A percentile compares a stretch with the other conserved stretches of the same genome.
phyloP scores from a whole-genome alignment of 2,797 vertebrate genomes.

The Pipistrellus pipistrellus region DNA sequence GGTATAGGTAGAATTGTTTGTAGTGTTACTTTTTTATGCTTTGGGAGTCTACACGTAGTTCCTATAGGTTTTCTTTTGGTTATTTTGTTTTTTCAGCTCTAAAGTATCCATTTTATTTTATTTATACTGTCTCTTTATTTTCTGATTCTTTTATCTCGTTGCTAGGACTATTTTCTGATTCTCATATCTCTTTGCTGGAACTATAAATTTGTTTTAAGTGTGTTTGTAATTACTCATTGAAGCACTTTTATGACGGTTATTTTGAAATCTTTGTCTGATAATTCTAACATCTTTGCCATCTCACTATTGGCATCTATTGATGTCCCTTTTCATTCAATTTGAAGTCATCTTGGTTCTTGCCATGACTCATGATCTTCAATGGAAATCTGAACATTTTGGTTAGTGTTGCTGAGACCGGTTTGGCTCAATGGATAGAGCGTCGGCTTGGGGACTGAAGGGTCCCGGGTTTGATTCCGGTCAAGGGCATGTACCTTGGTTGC shows the following conservation, averaged over 20 bases:
- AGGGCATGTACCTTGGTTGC: too few relatives aligned
- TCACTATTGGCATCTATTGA: neutral
- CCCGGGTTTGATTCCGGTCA: too few relatives aligned
- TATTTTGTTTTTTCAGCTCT: neutral
- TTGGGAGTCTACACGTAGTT: neutral
- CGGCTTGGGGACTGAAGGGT: too few relatives aligned
- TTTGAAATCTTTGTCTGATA: neutral
- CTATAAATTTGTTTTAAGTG: neutral
- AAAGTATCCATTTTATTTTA: constrained; percentile 35
- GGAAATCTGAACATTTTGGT: constrained; percentile 32
- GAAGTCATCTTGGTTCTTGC: constrained; percentile 10
- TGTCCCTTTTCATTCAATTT: constrained; percentile 27
- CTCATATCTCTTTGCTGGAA: neutral
- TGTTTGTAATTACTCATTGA: neutral
- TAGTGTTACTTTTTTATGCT: constrained; percentile 25
- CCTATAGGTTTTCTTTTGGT: constrained; percentile 13
- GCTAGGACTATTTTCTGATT: neutral
- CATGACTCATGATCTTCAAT: neutral
- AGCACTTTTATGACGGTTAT: neutral
- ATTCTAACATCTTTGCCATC: neutral
- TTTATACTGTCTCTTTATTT: constrained; percentile 1
- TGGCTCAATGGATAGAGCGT: too few relatives aligned
- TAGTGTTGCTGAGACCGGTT: too few relatives aligned
- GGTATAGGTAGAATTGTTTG: neutral
- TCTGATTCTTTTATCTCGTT: neutral